phyloP scores from a whole-genome alignment of 2,888 invertebrate species.

The Platycheirus rosarum region DNA sequence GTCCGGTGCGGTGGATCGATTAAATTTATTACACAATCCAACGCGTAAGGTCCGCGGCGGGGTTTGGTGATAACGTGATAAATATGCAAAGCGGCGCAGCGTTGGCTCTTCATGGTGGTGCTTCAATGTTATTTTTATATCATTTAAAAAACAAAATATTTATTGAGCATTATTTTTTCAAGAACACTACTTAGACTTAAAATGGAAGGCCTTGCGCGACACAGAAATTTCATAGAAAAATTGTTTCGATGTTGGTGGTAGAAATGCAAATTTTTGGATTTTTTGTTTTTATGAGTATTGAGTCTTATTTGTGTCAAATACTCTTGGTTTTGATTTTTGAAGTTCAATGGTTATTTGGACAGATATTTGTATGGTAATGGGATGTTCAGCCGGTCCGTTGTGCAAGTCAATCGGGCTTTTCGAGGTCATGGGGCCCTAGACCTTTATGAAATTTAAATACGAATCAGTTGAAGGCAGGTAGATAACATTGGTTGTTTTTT shows the following conservation, averaged over 20 bases:
- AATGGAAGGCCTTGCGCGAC: constrained; percentile 34
- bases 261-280: neutral
- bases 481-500: neutral
- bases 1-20: constrained; percentile 39
- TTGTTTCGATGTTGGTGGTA: constrained; percentile 32
- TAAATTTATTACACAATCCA: constrained; percentile 57
- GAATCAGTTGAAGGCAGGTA: neutral
- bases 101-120: constrained; percentile 36
- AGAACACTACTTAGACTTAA: constrained; percentile 58
- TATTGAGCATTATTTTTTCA: constrained; percentile 46
- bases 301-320: constrained; percentile 32
- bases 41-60: constrained; percentile 3
- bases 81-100: constrained; percentile 62
- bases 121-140: constrained; percentile 33
- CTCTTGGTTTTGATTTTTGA: neutral
- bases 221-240: too few species aligned
- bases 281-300: neutral
- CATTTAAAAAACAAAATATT: neutral
- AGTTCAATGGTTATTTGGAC: neutral
- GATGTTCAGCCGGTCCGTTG: constrained; percentile 19
- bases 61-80: constrained; percentile 64
- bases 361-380: constrained; percentile 3
- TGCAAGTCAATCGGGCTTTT: constrained; percentile 2
- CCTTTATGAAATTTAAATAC: neutral
- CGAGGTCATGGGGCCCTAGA: constrained; percentile 15